Percentiles rank a stretch among this genome's conserved stretches.
phyloP scores from a whole-genome alignment of 2,888 invertebrate species.

The Acrobasis suavella region DNA sequence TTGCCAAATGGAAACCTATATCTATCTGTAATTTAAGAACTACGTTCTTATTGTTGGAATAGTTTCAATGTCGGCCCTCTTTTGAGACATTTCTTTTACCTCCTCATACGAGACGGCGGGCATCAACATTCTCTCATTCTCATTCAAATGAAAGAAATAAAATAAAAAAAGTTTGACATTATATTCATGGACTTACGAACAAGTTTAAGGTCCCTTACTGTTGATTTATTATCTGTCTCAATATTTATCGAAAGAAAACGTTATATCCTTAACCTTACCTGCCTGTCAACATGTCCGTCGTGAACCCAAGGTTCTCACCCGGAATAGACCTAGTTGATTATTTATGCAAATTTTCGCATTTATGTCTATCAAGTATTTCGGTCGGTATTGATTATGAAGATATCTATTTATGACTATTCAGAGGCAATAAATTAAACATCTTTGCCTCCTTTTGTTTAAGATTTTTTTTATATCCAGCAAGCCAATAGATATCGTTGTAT shows the following conservation, averaged over 20 bases:
- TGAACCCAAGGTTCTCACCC: conserved; percentile 2
- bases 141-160: neutral
- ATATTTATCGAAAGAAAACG: neutral
- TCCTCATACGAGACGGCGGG: no score
- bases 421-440: neutral
- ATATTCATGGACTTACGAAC: neutral
- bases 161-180: neutral
- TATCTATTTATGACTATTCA: neutral
- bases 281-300: neutral
- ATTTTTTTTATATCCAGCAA: no score
- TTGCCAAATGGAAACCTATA: no score
- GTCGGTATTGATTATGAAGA: neutral
- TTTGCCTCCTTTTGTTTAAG: no score
- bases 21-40: no score
- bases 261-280: neutral
- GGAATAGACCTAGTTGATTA: conserved; percentile 1
- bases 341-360: neutral
- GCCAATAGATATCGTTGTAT: no score
- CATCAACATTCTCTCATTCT: no score
- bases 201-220: neutral
- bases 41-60: no score
- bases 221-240: neutral
- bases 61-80: no score
- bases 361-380: neutral
- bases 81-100: no score